Conservation (phyloP, 2,797 vertebrate species). For the Sitta carolinensis region DNA sequence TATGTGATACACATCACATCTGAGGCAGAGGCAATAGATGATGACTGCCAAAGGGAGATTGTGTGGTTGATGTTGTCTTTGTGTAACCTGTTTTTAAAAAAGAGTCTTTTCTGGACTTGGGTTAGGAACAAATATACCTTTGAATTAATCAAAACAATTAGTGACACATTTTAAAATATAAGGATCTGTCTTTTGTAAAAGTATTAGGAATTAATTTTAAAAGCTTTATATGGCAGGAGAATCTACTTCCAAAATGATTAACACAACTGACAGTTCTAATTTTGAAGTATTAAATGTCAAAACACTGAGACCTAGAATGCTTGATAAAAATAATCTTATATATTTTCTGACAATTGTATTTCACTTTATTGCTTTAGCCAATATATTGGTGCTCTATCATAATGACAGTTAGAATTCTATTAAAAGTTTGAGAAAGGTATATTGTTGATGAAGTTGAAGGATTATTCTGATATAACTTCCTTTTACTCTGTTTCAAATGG, state of each 20-base stretch:
- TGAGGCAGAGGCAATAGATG: background rate
- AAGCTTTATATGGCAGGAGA: background rate
- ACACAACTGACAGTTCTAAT: background rate
- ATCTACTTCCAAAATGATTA: background rate
- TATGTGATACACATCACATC: background rate
- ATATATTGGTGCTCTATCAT: background rate
- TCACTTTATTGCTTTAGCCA: background rate
- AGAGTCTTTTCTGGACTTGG: background rate
- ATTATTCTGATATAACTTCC: background rate
- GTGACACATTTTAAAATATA: background rate
- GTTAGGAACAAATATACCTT: background rate
- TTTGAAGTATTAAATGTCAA: background rate
- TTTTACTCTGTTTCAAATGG: background rate
- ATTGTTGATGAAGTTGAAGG: background rate
- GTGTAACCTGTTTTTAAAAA: background rate
- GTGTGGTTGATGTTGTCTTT: background rate
- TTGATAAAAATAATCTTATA: background rate
- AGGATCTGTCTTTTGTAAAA: background rate
- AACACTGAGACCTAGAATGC: background rate
- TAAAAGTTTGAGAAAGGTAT: background rate
- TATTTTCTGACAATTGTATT: background rate
- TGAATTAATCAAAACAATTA: background rate
- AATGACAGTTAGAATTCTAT: background rate
- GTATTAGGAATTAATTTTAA: background rate
- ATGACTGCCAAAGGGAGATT: background rate